Percentiles rank a stretch among this genome's conserved stretches.
phyloP scores from a whole-genome alignment of 2,113 vertebrate genomes.

The Actinemys pallida region DNA sequence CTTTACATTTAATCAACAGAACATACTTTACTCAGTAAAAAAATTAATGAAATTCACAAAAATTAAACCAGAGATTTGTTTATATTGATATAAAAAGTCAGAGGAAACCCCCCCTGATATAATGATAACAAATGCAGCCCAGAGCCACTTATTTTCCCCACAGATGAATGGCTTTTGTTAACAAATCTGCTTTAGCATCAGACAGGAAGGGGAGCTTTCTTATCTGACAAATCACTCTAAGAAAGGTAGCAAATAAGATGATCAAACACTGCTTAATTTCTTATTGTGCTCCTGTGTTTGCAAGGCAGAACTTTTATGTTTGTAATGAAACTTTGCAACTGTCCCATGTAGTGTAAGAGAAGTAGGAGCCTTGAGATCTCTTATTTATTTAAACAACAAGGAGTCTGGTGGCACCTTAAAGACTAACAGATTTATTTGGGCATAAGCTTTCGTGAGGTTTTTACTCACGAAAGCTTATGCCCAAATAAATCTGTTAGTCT shows the following conservation, averaged over 20 bases:
- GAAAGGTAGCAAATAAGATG: neutral
- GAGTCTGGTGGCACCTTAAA: too few species aligned
- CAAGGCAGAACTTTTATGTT: neutral
- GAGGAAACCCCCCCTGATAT: neutral
- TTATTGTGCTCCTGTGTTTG: neutral
- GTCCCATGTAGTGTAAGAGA: neutral
- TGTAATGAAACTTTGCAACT: constrained; percentile 25
- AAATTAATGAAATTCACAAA: constrained; percentile 14
- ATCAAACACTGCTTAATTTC: neutral
- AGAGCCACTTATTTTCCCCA: neutral
- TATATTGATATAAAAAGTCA: neutral
- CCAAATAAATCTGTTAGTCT: too few species aligned
- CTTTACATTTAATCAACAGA: neutral
- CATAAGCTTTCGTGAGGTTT: too few species aligned
- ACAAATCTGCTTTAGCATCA: neutral
- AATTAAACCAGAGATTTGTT: neutral
- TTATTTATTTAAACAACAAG: constrained; percentile 42
- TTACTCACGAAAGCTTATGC: too few species aligned
- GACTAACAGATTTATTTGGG: too few species aligned
- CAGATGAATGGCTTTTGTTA: neutral
- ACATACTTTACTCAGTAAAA: neutral
- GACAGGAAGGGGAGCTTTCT: neutral
- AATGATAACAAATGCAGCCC: constrained; percentile 5
- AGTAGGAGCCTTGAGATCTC: constrained; percentile 23
- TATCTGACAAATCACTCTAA: neutral